phyloP scores from a whole-genome alignment of 2,113 vertebrate genomes.

The Amphilophus citrinellus region DNA sequence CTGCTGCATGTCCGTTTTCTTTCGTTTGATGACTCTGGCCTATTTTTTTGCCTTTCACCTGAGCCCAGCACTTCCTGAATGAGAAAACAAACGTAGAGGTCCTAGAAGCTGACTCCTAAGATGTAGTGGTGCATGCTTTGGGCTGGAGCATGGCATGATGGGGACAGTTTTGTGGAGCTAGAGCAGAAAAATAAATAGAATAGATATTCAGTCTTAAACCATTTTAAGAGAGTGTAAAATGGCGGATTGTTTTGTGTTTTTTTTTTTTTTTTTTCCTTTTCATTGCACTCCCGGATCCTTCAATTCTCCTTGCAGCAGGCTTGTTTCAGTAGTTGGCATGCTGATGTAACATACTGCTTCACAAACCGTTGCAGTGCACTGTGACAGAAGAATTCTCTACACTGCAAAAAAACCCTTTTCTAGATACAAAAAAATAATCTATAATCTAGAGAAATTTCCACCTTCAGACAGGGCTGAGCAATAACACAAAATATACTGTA shows the following conservation, averaged over 20 bases:
- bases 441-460: background rate
- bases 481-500: background rate
- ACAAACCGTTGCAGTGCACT: conserved; percentile 30
- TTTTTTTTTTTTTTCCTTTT: conserved; percentile 38
- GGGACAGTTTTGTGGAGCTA: conserved; percentile 46
- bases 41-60: conserved; percentile 46
- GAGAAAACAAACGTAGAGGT: conserved; percentile 19
- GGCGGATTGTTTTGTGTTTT: conserved; percentile 46
- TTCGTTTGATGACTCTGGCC: conserved; percentile 70
- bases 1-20: conserved; percentile 83
- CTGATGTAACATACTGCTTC: conserved; percentile 51
- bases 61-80: conserved; percentile 64
- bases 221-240: conserved; percentile 25
- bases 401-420: conserved; percentile 41
- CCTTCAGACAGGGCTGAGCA: background rate
- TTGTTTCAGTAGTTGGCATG: conserved; percentile 69
- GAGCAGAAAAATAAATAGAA: conserved; percentile 26
- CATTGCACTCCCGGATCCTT: conserved; percentile 47
- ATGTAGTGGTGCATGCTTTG: conserved; percentile 78
- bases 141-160: conserved; percentile 84
- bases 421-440: background rate
- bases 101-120: conserved; percentile 24
- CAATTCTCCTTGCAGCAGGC: conserved; percentile 46
- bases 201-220: conserved; percentile 14
- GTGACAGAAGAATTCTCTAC: conserved; percentile 28